Evolutionary conservation across 2,113 vertebrate species (phyloP).

Genomic region (Marmota flaviventris): DNA sequence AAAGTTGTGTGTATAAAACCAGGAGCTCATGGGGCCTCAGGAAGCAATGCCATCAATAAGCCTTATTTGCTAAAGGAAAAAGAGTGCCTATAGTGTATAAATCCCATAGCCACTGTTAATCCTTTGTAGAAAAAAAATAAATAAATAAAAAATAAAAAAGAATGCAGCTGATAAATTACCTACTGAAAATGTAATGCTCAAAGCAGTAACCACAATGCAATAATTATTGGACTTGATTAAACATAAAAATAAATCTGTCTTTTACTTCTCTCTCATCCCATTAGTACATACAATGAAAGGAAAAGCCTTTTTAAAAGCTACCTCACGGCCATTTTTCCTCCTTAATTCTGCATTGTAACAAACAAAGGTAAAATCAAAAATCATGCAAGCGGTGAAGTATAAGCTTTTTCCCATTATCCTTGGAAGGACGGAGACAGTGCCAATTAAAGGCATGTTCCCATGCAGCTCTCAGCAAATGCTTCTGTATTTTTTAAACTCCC

Average conservation of each 20-base stretch:
- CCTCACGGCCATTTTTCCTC: not conserved
- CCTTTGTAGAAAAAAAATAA: constrained; percentile 44
- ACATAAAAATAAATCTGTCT: constrained; percentile 80
- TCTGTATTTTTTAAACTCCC: constrained; percentile 49
- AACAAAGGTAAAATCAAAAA: constrained; percentile 76
- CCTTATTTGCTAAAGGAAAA: constrained; percentile 61
- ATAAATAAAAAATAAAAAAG: constrained; percentile 58
- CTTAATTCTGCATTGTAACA: constrained; percentile 75
- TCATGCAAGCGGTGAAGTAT: constrained; percentile 48
- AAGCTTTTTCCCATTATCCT: constrained; percentile 69
- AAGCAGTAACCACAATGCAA: constrained; percentile 80
- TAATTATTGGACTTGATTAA: constrained; percentile 84
- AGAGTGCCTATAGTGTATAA: constrained; percentile 41
- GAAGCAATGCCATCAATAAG: constrained; percentile 28
- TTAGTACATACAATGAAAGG: constrained; percentile 51
- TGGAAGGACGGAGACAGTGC: constrained; percentile 8
- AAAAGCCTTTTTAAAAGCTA: constrained; percentile 65
- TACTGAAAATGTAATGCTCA: constrained; percentile 77
- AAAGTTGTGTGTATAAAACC: not conserved
- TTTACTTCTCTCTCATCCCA: constrained; percentile 33
- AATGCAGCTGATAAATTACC: constrained; percentile 82
- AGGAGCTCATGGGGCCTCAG: not conserved
- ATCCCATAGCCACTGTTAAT: constrained; percentile 72
- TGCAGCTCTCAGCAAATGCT: constrained; percentile 18
- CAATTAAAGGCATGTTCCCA: constrained; percentile 53